Percentiles rank a stretch among this genome's conserved stretches.
Evolutionary conservation across 2,888 invertebrate genomes (phyloP).

Genomic region (Agrochola litura): DNA sequence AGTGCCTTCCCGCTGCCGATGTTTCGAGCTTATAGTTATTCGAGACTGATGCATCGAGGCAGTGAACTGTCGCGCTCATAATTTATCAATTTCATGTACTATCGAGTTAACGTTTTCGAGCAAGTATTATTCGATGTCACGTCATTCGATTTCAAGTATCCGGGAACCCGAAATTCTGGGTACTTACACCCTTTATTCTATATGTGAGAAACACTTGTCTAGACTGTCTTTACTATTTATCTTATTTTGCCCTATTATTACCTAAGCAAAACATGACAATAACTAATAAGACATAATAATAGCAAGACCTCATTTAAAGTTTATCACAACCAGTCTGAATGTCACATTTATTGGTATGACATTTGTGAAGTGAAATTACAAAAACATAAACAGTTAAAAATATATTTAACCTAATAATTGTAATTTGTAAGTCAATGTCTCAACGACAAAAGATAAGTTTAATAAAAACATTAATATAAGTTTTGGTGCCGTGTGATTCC

Average conservation of each 20-base stretch:
- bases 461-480: constrained; percentile 17
- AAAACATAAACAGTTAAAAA: constrained; percentile 19
- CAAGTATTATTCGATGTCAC: too few species aligned
- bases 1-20: too few species aligned
- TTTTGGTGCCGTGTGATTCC: constrained; percentile 31
- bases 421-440: constrained; percentile 21
- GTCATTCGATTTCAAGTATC: too few species aligned
- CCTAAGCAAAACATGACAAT: constrained; percentile 26
- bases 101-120: too few species aligned
- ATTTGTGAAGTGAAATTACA: constrained; percentile 25
- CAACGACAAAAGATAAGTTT: constrained; percentile 15
- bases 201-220: neutral
- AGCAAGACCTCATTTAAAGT: constrained; percentile 55
- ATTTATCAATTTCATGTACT: too few species aligned
- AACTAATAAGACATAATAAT: constrained; percentile 36
- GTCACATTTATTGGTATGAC: constrained; percentile 20
- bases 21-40: too few species aligned
- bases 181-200: too few species aligned
- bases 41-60: too few species aligned
- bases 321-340: constrained; percentile 47
- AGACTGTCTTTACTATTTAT: neutral
- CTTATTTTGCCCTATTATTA: constrained; percentile 5
- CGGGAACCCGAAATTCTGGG: too few species aligned
- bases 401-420: constrained; percentile 6
- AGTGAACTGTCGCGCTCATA: too few species aligned